phyloP scores from a whole-genome alignment of 2,888 invertebrate genomes.

The Apoda limacodes region DNA sequence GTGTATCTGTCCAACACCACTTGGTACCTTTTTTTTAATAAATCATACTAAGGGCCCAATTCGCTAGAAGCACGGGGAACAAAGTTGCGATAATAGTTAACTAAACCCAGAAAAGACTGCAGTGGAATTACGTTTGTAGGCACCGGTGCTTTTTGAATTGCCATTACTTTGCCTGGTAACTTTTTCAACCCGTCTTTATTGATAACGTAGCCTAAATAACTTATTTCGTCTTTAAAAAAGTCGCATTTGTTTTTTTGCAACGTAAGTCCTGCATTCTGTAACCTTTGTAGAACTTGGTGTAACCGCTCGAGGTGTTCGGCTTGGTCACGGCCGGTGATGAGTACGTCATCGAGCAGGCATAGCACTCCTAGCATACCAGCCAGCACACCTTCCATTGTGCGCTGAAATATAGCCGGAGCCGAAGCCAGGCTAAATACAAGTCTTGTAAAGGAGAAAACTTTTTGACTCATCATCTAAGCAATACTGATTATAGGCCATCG shows the following conservation, averaged over 20 bases:
- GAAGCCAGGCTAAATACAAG: slow-evolving; percentile 13
- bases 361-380: slow-evolving; percentile 13
- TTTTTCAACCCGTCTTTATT: slow-evolving; percentile 16
- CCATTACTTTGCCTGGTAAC: slow-evolving; percentile 15
- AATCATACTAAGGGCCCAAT: slow-evolving; percentile 13
- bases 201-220: slow-evolving; percentile 17
- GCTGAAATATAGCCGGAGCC: slow-evolving; percentile 15
- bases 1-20: slow-evolving; percentile 11
- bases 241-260: slow-evolving; percentile 16
- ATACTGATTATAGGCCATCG: too few relatives aligned
- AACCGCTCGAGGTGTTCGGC: slow-evolving; percentile 13
- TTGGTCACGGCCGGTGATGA: slow-evolving; percentile 8
- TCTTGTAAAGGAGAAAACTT: too few relatives aligned
- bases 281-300: slow-evolving; percentile 11
- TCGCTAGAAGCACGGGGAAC: slow-evolving; percentile 14
- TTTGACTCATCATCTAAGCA: too few relatives aligned
- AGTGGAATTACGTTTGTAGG: slow-evolving; percentile 16
- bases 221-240: slow-evolving; percentile 16
- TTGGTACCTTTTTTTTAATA: slow-evolving; percentile 12
- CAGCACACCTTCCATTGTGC: slow-evolving; percentile 15
- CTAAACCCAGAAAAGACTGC: slow-evolving; percentile 18
- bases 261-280: slow-evolving; percentile 16
- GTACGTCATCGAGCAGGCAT: slow-evolving; percentile 12
- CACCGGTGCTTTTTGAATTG: slow-evolving; percentile 12
- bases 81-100: slow-evolving; percentile 18